Base-by-base conservation (phyloP, 2,797 vertebrate genomes). In the Parauchenoglanis ngamensis region DNA sequence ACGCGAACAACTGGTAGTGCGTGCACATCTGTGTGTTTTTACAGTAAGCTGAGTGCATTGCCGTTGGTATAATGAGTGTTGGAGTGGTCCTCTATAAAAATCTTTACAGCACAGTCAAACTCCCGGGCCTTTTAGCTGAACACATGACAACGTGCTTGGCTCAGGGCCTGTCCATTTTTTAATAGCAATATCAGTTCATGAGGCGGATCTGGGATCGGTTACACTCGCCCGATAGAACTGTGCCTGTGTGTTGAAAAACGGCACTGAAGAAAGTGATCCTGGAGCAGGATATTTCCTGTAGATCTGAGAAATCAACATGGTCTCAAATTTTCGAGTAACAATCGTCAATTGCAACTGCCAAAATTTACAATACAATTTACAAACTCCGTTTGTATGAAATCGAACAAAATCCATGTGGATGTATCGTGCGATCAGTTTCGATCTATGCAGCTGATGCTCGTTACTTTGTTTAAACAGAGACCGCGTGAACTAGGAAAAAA, bases 41-140 rank as follows among this genome's bases (percentile, higher is more conserved):
- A 76, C 52, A 78, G 76, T 54, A 59, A 79, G 5, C 31, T 40
- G 5, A 59, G 31, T 59, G 21, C 11, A 21, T 40, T 59, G 31
- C 54, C 1, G 7, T 59, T 13, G 28, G 77, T 59, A 40, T 79
- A 59, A 79, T 59, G 31, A 59, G 54, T 57, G 19, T 79, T 40
- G 54, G 77, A 79, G 77, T 59, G 77, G 19, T 59, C 28, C 31
- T 25, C 11, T 7, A 79, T 79, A 79, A 77, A 40, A 56, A 77
- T 56, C 17, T 77, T 77, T 76, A 76, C 25, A 52, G 73, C 44
- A 76, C 52, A 56, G 54, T 77, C 31, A 77, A 77, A 77, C 75
- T 56, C 28, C 52, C 75, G 1, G 52, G 75, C 28, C 49, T 77
- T 77, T 54, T 77, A 77, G 49, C 49, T 77, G 75, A 77, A 54